A percentile compares a stretch with the other conserved stretches of the same genome.
Conservation (phyloP, 2,888 invertebrate genomes). For the Cetonia aurata region DNA sequence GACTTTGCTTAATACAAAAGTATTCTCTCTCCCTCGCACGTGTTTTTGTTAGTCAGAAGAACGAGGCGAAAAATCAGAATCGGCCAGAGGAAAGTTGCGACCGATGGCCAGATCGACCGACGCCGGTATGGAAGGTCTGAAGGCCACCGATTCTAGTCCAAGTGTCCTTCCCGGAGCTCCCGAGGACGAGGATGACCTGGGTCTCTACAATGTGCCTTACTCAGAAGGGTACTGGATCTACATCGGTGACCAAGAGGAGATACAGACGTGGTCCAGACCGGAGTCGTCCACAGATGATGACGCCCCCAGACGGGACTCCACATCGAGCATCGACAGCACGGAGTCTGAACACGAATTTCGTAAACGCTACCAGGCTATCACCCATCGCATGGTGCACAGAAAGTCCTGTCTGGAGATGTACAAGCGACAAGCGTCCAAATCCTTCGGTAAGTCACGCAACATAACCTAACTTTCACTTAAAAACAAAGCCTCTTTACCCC, state of each 20-base stretch:
- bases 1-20: too few species aligned
- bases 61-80: constrained; percentile 76
- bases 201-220: constrained; percentile 82
- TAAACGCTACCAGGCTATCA: constrained; percentile 86
- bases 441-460: constrained; percentile 78
- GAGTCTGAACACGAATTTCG: constrained; percentile 90
- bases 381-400: constrained; percentile 90
- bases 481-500: too few species aligned
- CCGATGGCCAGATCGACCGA: constrained; percentile 79
- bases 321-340: constrained; percentile 70
- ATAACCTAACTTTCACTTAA: too few species aligned
- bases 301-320: constrained; percentile 69
- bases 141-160: constrained; percentile 76
- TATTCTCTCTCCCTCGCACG: constrained; percentile 9
- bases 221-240: constrained; percentile 81
- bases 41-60: constrained; percentile 74
- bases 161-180: constrained; percentile 68
- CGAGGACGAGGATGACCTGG: constrained; percentile 77
- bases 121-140: constrained; percentile 76
- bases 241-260: constrained; percentile 79
- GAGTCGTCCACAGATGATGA: constrained; percentile 63
- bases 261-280: constrained; percentile 74
- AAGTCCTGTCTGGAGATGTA: constrained; percentile 93
- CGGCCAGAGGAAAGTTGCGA: constrained; percentile 67
- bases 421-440: constrained; percentile 83